These are phyloP conservation scores for Cydia strobilella DNA, from an alignment of 1,140 invertebrate genomes.

Conservation along the genomic window DNA sequence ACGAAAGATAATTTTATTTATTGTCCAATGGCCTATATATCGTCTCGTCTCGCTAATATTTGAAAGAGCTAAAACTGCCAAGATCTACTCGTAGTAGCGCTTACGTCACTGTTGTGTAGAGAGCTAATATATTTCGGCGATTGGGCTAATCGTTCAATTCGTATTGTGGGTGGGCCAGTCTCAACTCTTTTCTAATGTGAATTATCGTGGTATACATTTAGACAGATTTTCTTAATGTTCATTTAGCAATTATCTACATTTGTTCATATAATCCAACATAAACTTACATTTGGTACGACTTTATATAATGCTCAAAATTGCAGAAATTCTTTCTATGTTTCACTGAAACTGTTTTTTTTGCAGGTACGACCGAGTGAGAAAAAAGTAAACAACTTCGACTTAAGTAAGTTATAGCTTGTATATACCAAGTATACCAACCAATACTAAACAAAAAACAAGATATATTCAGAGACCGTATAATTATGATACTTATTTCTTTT, in stretches of 20 bases:
- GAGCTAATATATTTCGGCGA: constrained; percentile 16
- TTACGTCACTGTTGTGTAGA: not conserved
- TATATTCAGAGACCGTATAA: too few relatives aligned
- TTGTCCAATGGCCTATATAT: constrained; percentile 24
- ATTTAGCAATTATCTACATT: too few relatives aligned
- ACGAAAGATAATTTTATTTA: constrained; percentile 26
- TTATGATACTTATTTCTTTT: too few relatives aligned
- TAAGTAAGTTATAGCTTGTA: not conserved
- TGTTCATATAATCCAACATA: too few relatives aligned
- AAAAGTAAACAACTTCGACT: not conserved
- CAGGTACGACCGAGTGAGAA: constrained; percentile 4
- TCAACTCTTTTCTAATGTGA: not conserved
- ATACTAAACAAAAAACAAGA: too few relatives aligned
- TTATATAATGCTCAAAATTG: not conserved
- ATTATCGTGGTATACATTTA: not conserved
- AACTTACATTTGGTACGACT: too few relatives aligned
- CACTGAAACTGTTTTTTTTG: not conserved
- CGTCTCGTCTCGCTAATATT: not conserved
- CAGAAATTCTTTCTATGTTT: not conserved
- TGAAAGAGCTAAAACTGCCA: not conserved
- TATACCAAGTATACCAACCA: not conserved
- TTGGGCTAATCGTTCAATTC: constrained; percentile 28
- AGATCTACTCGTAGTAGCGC: not conserved
- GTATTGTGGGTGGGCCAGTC: not conserved
- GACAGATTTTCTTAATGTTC: not conserved